Conservation (phyloP, 2,113 vertebrate genomes). For the Mirza zaza region DNA sequence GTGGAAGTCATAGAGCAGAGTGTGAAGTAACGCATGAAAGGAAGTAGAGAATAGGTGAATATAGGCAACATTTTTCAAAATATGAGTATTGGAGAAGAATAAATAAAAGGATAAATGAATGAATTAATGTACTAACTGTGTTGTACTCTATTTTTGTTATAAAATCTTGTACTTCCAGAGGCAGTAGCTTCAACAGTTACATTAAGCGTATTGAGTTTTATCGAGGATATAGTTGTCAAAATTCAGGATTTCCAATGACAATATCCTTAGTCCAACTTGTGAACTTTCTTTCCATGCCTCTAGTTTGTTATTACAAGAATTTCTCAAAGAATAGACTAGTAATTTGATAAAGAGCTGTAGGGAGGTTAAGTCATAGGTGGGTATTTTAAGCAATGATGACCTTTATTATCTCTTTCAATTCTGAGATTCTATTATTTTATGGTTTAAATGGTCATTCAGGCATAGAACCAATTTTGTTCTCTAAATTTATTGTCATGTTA, state of each 20-base stretch:
- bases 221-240: neutral
- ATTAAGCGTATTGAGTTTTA: neutral
- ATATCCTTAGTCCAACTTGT: neutral
- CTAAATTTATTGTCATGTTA: slow-evolving; percentile 28
- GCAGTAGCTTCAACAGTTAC: neutral
- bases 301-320: neutral
- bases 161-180: neutral
- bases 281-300: neutral
- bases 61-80: neutral
- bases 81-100: neutral
- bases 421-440: slow-evolving; percentile 32
- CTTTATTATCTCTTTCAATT: slow-evolving; percentile 26
- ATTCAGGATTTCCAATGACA: neutral
- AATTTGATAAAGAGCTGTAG: neutral
- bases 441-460: slow-evolving; percentile 18
- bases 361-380: neutral
- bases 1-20: neutral
- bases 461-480: neutral
- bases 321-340: neutral
- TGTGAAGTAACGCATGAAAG: neutral
- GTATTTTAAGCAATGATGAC: neutral
- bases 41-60: neutral
- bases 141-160: neutral
- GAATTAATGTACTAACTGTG: neutral
- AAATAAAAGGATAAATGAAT: neutral